Base-by-base conservation (phyloP, 2,888 invertebrate genomes). In the Arrhopalites spinosus region DNA sequence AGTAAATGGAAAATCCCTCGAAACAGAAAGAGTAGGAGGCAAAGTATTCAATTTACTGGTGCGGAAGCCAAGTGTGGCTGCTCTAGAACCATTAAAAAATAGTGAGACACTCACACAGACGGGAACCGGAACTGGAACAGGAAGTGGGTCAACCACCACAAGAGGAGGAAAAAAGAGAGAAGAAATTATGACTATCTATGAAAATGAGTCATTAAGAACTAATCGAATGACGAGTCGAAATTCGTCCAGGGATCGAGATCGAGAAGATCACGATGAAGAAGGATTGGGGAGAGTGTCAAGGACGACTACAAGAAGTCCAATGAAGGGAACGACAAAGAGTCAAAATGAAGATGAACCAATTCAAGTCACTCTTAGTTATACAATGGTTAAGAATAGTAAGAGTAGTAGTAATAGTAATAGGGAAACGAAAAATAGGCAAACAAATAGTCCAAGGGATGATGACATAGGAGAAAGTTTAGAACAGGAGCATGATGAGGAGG, bases 361-460 rank as follows among this genome's bases (percentile, higher is more conserved):
- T 23, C 59, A 63, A 25, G 67, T 67, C 2, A 68, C 68, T 50
- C 66, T 73, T 47, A 73, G 63, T 27, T 72, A 76, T 67, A 71
- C 66, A 23, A 23, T 67, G 23, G 25, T 56, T 15, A 47, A 27
- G n/a, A 17, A 43, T 11, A 61, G 59, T 25, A 59, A 25, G 36
- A 36, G 36, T 36, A 36, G 36, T 8, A 59, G 25, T 15, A 59
- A 25, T 15, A 50, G 15, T 3, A 36, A 36, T 36, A 11, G 36
- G 11, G 36, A 36, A 7, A 11, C 36, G 36, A 11, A 11, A 36
- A 11, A 20, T 29, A 8, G 45, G 11, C 36, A 36, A 11, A 7
- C 36, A 36, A 36, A 11, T 36, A 45, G 20, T 56, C 36, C 59
- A 23, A 43, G 56, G 50, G 73, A 29, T n/a, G 1, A 3, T 1